phyloP scores from a whole-genome alignment of 2,113 vertebrate species.

The Aspidoscelis tigris region DNA sequence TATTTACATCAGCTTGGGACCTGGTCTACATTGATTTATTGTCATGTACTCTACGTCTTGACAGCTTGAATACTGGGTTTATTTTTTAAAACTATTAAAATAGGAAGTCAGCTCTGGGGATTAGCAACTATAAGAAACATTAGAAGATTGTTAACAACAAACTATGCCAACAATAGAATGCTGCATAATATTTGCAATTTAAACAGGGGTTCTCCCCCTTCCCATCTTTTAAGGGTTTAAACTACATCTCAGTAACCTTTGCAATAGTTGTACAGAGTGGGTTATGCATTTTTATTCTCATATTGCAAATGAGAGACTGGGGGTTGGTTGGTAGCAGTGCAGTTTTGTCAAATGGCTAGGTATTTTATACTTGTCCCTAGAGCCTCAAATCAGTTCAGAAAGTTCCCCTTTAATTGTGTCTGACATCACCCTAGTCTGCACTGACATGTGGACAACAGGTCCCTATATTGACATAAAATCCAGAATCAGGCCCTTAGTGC shows the following conservation, averaged over 20 bases:
- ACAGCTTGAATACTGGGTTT: slow-evolving; percentile 9
- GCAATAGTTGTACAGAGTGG: background rate
- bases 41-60: slow-evolving; percentile 8
- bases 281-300: background rate
- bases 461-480: too few relatives aligned
- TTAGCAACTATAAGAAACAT: background rate
- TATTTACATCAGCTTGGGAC: slow-evolving; percentile 16
- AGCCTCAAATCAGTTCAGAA: too few relatives aligned
- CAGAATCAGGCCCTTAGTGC: too few relatives aligned
- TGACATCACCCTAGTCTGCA: too few relatives aligned
- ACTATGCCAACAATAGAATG: background rate
- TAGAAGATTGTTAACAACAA: background rate
- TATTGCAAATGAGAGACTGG: background rate
- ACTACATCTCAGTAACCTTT: background rate
- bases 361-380: too few relatives aligned
- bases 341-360: background rate
- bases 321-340: background rate
- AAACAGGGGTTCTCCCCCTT: background rate
- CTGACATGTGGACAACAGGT: too few relatives aligned
- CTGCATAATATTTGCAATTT: background rate
- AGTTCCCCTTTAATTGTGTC: too few relatives aligned
- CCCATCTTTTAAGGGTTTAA: background rate
- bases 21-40: slow-evolving; percentile 33
- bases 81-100: slow-evolving; percentile 5
- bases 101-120: background rate